Base-by-base conservation (phyloP, 2,888 invertebrate genomes). In the Lutraria lutraria region DNA sequence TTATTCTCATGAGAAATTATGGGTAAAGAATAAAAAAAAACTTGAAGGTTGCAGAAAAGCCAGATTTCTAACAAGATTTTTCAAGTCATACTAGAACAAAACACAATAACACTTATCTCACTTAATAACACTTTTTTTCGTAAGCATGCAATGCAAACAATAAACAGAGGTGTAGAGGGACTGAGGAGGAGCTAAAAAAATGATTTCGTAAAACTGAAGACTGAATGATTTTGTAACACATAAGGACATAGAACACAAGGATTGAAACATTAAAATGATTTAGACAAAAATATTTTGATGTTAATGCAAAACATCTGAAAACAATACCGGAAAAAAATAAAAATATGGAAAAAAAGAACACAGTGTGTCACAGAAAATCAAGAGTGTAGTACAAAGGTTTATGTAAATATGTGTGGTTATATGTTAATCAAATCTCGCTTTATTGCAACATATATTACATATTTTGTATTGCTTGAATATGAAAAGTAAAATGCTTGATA, bases 291-390 rank as follows among this genome's bases (percentile, higher is more conserved):
- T 68, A 68, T 21, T 25, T 25, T n/a, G n/a, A 25, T 68, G 63
- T 68, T 25, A 13, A 56, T 8, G 63, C 25, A 21, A 68, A n/a
- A 68, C n/a, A 8, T 68, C 25, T 25, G n/a, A 68, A n/a, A 25
- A 13, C 25, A 25, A 12, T 25, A 56, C 56, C 3, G 12, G 56
- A 12, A 16, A 16, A 56, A 56, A 56, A n/a, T 25, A 25, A 12
- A 68, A n/a, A n/a, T 25, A 10, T 25, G 12, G 25, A 25, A 68
- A 25, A 68, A 68, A n/a, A 68, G 63, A 68, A 68, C 63, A 68
- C 63, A 68, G 63, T n/a, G 63, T 68, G 25, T 68, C 63, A 68
- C 25, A 68, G 63, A 68, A 68, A 25, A 68, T 19, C n/a, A n/a
- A n/a, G n/a, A n/a, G n/a, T 16, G 56, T 1, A 43, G 43, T 43